phyloP scores from a whole-genome alignment of 2,797 vertebrate species.

The Aotus griseimembra region DNA sequence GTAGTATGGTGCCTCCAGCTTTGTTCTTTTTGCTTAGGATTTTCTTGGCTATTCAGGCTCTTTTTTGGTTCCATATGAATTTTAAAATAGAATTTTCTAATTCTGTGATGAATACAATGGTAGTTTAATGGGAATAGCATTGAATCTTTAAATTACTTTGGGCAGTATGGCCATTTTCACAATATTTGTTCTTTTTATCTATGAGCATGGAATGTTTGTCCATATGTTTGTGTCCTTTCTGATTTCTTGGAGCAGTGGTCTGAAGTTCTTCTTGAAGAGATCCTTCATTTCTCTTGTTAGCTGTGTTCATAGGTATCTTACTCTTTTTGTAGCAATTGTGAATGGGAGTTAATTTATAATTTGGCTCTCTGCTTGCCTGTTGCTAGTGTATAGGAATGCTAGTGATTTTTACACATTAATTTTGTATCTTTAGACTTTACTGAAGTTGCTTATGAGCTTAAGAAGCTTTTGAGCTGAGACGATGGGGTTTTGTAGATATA shows the following conservation, averaged over 20 bases:
- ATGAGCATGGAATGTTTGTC: background rate
- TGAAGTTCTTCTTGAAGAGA: background rate
- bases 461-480: background rate
- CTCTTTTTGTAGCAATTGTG: background rate
- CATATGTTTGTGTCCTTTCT: background rate
- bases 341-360: background rate
- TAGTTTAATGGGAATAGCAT: background rate
- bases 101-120: background rate
- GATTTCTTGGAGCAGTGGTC: background rate
- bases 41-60: background rate
- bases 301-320: background rate
- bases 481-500: background rate
- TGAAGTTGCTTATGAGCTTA: background rate
- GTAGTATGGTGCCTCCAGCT: background rate
- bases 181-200: background rate
- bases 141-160: background rate
- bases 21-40: background rate
- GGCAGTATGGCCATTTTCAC: background rate
- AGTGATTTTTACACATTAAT: background rate
- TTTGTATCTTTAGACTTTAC: background rate
- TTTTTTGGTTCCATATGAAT: background rate
- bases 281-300: background rate
- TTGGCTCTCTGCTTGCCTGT: background rate
- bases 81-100: background rate
- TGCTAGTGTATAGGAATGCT: background rate